These are phyloP conservation scores for Choloepus didactylus DNA, from an alignment of 2,797 vertebrate species.

Conservation along the genomic window DNA sequence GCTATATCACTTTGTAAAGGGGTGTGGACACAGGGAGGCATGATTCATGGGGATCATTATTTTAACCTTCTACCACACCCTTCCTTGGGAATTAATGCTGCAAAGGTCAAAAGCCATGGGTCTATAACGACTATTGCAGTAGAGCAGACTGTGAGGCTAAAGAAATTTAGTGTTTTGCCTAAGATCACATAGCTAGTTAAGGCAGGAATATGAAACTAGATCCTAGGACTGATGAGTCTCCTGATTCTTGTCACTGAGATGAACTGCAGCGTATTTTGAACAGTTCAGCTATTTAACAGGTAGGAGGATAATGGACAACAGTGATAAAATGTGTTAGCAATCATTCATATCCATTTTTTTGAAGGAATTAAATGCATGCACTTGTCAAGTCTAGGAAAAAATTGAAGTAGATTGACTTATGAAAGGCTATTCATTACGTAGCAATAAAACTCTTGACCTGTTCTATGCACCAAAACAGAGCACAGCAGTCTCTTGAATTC, in stretches of 20 bases:
- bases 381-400: constrained; percentile 4
- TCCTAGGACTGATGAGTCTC: neutral
- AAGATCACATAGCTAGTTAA: neutral
- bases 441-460: constrained; percentile 47
- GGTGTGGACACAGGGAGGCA: neutral
- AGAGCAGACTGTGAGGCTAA: neutral
- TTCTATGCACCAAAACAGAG: neutral
- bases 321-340: neutral
- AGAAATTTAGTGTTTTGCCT: neutral
- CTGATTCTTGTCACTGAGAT: neutral
- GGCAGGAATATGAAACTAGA: neutral
- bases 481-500: constrained; percentile 44
- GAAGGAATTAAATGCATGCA: constrained; percentile 44
- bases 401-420: neutral
- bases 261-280: neutral
- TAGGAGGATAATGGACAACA: constrained; percentile 21
- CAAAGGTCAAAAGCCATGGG: neutral
- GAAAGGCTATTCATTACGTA: constrained; percentile 68
- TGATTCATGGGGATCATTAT: neutral
- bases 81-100: neutral
- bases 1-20: neutral
- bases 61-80: neutral
- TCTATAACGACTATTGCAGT: neutral
- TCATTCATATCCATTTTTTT: constrained; percentile 35
- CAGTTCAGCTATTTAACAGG: neutral